Base-by-base conservation (phyloP, 2,797 vertebrate genomes). In the Catostomus latipinnis region DNA sequence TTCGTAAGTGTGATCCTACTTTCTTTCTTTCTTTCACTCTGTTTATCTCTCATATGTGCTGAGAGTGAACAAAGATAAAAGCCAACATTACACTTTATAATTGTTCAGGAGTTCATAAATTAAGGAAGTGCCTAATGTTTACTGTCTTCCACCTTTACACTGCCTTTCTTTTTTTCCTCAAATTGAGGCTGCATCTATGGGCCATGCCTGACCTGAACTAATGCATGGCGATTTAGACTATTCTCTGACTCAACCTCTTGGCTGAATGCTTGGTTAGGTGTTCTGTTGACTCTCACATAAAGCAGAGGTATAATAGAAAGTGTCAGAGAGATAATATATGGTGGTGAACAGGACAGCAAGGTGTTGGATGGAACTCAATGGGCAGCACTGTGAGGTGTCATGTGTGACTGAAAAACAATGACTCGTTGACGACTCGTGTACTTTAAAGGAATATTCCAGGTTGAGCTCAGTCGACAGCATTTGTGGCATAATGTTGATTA, bases 1-100 rank as follows among this genome's bases (percentile, higher is more conserved):
- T 98, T 54, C 98, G 98, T 99, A 94, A 98, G 98, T 98, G 78
- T 22, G 1, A 43, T 8, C 3, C 5, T 56, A 2, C 65, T 18
- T 14, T 61, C 34, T 61, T 48, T 53, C 53, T 61, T 18, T 62
- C 48, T 79, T 61, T 18, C 57, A 45, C 45, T 74, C 71, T 74
- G 11, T 70, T 66, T 70, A 56, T 62, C 50, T 76, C 34, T 53
- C 13, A 14, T 14, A 12, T 22, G 22, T n/a, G 66, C 62, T 76
- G 8, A 71, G 11, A 66, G 48, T 76, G 66, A 68, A 69, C 63
- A 13, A 53, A 78, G 78, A 85, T 86, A 86, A 88, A 90, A 86
- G 84, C 75, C 80, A 70, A 69, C 84, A 87, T 89, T 88, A 86
- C 86, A 82, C 69, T 90, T 79, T 68, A 86, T 91, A 87, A 90